Conservation (phyloP, 2,888 invertebrate genomes). For the Cacoxenus indagator region DNA sequence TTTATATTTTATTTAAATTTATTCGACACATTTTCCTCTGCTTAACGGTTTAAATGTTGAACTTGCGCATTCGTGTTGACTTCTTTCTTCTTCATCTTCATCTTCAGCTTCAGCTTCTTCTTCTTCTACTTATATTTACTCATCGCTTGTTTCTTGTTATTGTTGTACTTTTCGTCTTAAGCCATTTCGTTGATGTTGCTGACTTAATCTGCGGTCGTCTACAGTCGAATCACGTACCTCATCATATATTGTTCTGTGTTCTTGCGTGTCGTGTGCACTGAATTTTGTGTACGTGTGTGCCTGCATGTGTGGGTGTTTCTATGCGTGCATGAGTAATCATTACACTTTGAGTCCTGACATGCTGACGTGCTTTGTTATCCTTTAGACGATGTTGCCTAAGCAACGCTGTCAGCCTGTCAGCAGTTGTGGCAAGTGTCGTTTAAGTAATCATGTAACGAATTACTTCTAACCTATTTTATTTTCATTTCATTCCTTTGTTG, state of each 20-base stretch:
- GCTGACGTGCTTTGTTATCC: not conserved
- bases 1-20: not conserved
- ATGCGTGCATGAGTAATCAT: not conserved
- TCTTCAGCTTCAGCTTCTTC: not conserved
- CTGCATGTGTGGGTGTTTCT: not conserved
- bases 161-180: not conserved
- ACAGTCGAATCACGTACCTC: constrained; percentile 44
- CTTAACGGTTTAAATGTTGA: constrained; percentile 23
- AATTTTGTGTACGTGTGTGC: not conserved
- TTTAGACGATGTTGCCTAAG: not conserved
- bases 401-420: not conserved
- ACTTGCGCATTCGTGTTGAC: constrained; percentile 20
- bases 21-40: not conserved
- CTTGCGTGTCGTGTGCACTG: not conserved
- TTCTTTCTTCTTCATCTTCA: not conserved
- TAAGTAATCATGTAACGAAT: not conserved
- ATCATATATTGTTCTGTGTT: not conserved
- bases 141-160: not conserved
- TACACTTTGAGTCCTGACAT: not conserved
- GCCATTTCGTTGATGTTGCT: not conserved
- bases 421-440: not conserved
- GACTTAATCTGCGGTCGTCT: constrained; percentile 34
- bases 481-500: too few relatives aligned
- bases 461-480: too few relatives aligned
- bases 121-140: not conserved